Evolutionary conservation across 2,888 invertebrate genomes (phyloP), one percentile per base, ranked within the genome.

Genomic region (Acleris laterana): DNA sequence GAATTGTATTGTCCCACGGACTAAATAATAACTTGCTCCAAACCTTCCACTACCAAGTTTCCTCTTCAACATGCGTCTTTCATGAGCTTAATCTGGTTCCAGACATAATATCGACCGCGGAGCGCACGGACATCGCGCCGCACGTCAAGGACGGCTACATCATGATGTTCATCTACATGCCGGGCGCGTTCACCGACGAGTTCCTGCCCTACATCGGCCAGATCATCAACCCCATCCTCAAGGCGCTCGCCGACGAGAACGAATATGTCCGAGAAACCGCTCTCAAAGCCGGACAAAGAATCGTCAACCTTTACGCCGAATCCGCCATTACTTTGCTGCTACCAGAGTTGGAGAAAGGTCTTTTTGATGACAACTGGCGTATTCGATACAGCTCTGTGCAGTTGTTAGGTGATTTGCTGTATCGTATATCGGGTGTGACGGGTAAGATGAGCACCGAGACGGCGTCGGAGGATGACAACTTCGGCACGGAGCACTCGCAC

Each of bases 141-240:
- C 98, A 99, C 88, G 99, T 99, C 2, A 98, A 99, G 81, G 99
- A 99, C 91, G 99, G 99, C 51, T 99, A 99, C 93, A 99, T 99
- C 70, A 99, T 99, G 98, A 98, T 99, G 98, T 99, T 99, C 88
- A 99, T 99, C 81, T 99, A 99, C 92, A 97, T 99, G 96, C 99
- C 99, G 3, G 96, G 96, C 69, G 98, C 99, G 13, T 99, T 99
- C 91, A 98, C 98, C 6, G 96, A 96, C 71, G 98, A 98, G 83
- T 99, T 99, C 90, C 96, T 97, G 1, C 97, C 97, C 0, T 99
- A 99, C 90, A 97, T 99, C 79, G 97, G 99, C 0, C 97, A 98
- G 84, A 99, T 99, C 77, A 98, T 99, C 79, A 99, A 98, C 85
- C 98, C 99, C 1, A 99, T 99, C 73, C 93, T 99, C 42, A 98